phyloP scores from a whole-genome alignment of 2,797 vertebrate genomes.

The Anniella stebbinsi region DNA sequence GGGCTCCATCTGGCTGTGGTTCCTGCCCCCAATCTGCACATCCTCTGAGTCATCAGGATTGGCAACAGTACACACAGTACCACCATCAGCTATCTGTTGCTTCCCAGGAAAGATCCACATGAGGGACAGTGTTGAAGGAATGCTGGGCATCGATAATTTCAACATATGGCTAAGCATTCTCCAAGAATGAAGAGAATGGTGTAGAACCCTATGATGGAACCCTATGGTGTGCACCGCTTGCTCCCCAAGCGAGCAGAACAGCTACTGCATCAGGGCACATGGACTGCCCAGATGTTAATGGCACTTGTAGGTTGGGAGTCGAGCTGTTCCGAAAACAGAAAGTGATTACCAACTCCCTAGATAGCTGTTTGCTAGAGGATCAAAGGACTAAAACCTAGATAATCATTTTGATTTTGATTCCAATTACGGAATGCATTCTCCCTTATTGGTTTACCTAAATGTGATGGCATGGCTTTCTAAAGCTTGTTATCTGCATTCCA shows the following conservation, averaged over 20 bases:
- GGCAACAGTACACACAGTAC: background rate
- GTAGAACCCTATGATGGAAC: background rate
- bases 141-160: background rate
- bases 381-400: conserved; percentile 12
- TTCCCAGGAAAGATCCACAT: background rate
- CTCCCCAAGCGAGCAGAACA: background rate
- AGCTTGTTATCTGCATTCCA: conserved; percentile 47
- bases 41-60: background rate
- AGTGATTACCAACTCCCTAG: background rate
- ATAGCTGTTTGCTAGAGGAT: background rate
- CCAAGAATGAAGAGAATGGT: background rate
- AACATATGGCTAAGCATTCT: background rate
- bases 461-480: conserved; percentile 43
- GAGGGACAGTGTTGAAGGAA: background rate
- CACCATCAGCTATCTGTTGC: background rate
- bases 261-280: background rate
- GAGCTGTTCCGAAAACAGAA: background rate
- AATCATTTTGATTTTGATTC: conserved; percentile 43
- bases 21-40: background rate
- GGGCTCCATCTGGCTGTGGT: background rate
- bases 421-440: conserved; percentile 29
- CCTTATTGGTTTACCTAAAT: conserved; percentile 45
- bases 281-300: background rate
- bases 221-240: background rate
- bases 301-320: background rate